Evolutionary conservation across 1,140 invertebrate genomes (phyloP).

Genomic region (Schlechtendalia chinensis): DNA sequence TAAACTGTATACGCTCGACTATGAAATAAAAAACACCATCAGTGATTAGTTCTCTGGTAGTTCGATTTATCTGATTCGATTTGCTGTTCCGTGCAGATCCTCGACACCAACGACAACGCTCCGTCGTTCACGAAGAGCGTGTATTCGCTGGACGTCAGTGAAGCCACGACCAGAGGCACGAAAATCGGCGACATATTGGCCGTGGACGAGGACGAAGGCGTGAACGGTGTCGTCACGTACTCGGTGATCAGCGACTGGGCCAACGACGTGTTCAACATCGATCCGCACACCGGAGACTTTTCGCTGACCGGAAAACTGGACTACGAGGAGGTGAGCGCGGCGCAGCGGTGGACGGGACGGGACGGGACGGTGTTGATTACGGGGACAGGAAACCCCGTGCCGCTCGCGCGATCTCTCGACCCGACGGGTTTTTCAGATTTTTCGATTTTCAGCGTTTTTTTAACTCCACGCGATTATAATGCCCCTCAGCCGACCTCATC

Average conservation of each 20-base stretch:
- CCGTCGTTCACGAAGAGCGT: conserved; percentile 80
- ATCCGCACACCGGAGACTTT: conserved; percentile 84
- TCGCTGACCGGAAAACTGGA: conserved; percentile 84
- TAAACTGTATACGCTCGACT: no score
- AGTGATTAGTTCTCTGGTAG: no score
- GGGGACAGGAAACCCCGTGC: no score
- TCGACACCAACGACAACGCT: conserved; percentile 90
- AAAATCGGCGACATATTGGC: conserved; percentile 80
- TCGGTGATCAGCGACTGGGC: conserved; percentile 89
- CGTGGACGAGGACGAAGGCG: conserved; percentile 77
- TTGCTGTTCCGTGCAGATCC: conserved; percentile 68
- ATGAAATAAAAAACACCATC: no score
- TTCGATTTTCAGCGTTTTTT: no score
- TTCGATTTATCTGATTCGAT: no score
- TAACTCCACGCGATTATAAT: no score
- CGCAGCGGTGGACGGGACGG: no score
- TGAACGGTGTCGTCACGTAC: conserved; percentile 85
- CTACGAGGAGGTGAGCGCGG: conserved; percentile 79
- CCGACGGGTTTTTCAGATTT: no score
- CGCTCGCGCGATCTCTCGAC: no score
- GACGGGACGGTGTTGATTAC: no score
- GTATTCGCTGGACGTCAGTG: conserved; percentile 86
- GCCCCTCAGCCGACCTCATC: no score
- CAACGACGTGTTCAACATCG: conserved; percentile 88
- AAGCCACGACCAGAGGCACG: conserved; percentile 77